Percentiles rank a stretch among this genome's conserved stretches.
Conservation (phyloP, 2,888 invertebrate genomes). For the Drosophila mimica region DNA sequence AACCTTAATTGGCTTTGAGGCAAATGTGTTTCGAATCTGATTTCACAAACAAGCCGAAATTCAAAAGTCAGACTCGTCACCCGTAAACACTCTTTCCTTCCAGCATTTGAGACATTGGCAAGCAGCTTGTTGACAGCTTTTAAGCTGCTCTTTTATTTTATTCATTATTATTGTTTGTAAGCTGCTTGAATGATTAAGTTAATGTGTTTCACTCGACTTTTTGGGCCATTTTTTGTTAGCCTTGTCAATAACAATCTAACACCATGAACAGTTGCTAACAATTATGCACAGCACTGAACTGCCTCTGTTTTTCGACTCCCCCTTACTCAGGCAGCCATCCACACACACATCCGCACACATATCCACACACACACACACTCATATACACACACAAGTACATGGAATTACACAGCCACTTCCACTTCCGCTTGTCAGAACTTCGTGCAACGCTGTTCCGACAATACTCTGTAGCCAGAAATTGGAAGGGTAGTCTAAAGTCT, state of each 20-base stretch:
- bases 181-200: slow-evolving; percentile 26
- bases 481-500: not conserved
- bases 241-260: slow-evolving; percentile 28
- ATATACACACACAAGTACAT: not conserved
- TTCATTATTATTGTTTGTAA: slow-evolving; percentile 5
- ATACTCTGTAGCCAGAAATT: slow-evolving; percentile 27
- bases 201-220: slow-evolving; percentile 28
- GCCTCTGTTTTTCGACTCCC: slow-evolving; percentile 32
- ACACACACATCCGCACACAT: slow-evolving; percentile 5
- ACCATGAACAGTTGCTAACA: slow-evolving; percentile 38
- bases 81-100: not conserved
- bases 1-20: slow-evolving; percentile 72
- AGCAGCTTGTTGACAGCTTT: slow-evolving; percentile 19
- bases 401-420: slow-evolving; percentile 43
- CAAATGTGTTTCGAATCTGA: slow-evolving; percentile 61
- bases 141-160: not conserved
- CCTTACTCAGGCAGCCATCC: not conserved
- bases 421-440: slow-evolving; percentile 39
- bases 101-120: slow-evolving; percentile 11
- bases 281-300: slow-evolving; percentile 47
- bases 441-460: slow-evolving; percentile 18
- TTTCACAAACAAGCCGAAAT: slow-evolving; percentile 43
- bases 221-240: slow-evolving; percentile 26
- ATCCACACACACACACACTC: slow-evolving; percentile 5
- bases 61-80: slow-evolving; percentile 8